These are phyloP conservation scores for Diuraphis noxia DNA, from an alignment of 1,140 invertebrate species.

Conservation along the genomic window DNA sequence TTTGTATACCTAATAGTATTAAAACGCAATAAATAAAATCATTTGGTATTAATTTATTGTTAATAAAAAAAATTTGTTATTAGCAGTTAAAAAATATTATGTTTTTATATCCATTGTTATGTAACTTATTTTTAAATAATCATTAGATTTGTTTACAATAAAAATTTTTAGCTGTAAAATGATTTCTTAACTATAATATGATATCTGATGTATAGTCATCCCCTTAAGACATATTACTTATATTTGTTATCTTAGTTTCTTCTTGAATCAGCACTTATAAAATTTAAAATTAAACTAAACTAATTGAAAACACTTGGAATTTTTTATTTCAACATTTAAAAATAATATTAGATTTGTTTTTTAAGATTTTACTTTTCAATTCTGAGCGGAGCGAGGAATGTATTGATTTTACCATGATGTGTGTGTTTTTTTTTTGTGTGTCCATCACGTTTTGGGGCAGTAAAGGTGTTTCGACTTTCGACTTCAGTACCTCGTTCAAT, in stretches of 20 bases:
- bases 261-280: background rate
- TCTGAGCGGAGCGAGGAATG: too few relatives aligned
- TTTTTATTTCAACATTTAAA: background rate
- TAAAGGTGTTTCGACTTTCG: too few relatives aligned
- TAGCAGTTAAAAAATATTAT: background rate
- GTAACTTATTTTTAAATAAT: slow-evolving; percentile 23
- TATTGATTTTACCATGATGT: too few relatives aligned
- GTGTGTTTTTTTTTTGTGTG: too few relatives aligned
- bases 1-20: slow-evolving; percentile 31
- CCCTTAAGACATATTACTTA: background rate
- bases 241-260: background rate
- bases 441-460: too few relatives aligned
- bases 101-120: slow-evolving; percentile 1
- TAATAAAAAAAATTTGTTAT: background rate
- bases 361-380: background rate
- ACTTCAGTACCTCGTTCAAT: too few relatives aligned
- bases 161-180: background rate
- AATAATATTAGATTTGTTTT: background rate
- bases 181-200: background rate
- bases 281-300: background rate
- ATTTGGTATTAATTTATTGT: slow-evolving; percentile 3
- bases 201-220: background rate
- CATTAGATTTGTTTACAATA: background rate
- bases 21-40: slow-evolving; percentile 35
- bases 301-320: background rate